Base-by-base conservation (phyloP, 2,113 vertebrate genomes). In the Siniperca chuatsi region DNA sequence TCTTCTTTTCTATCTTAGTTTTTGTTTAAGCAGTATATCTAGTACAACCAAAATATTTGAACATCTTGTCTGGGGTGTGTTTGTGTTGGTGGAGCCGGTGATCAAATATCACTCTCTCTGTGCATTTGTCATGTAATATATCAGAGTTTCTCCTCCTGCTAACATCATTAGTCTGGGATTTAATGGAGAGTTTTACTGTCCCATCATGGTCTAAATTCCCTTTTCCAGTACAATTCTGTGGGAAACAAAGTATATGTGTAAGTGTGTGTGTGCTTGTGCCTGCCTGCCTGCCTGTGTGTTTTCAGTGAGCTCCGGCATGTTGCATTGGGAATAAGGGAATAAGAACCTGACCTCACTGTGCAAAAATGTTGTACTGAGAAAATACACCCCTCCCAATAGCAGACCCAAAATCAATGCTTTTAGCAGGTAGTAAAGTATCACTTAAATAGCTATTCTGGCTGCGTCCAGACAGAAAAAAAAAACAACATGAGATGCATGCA, bases 351-450 rank as follows among this genome's bases (percentile, higher is more conserved):
- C 89, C 92, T 91, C 89, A 89, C 90, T 83, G 81, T 91, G 90
- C 86, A 92, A 90, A 92, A 92, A 91, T 93, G 90, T 85, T 90
- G 87, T 85, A 85, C 83, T 81, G 82, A 89, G 86, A 86, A 92
- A 90, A 87, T 58, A 81, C 83, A 91, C 78, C 82, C 48, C 86
- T 90, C 87, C 87, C 87, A 83, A 82, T 58, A 71, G 79, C 71
- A 18, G 65, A 8, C 55, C 79, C 62, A 29, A 77, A 90, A 89
- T 87, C 79, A 79, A 88, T 79, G 72, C 50, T 72, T 79, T 87
- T 89, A 76, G 73, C 81, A 85, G 78, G 81, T 87, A 74, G 55
- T 62, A 11, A 74, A 86, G 55, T 75, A 37, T 83, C 61, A 44
- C 72, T 72, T 68, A 72, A 75, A 65, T 58, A 52, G 65, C 60